Evolutionary conservation across 1,140 invertebrate species (phyloP).

Genomic region (Scaptomyza graminum): DNA sequence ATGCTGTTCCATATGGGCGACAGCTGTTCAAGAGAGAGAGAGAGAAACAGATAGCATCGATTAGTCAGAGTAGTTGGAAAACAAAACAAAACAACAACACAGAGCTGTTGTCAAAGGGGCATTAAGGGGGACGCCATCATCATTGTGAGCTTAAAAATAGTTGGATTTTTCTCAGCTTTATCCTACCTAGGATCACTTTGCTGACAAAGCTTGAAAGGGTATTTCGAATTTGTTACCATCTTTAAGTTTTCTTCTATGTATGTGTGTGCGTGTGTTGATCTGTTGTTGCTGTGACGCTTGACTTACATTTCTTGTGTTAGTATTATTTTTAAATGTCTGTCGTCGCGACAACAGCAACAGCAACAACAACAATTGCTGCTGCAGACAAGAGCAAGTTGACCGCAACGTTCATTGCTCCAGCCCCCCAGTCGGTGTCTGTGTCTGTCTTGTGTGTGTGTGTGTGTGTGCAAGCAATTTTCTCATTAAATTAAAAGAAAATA

Average conservation of each 20-base stretch:
- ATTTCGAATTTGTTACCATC: neutral
- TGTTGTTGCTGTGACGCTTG: conserved; percentile 60
- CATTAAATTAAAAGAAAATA: conserved; percentile 81
- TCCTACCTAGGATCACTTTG: too few species aligned
- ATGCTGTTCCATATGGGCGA: conserved; percentile 37
- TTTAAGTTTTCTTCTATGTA: conserved; percentile 8
- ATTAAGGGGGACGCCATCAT: too few species aligned
- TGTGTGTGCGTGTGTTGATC: conserved; percentile 8
- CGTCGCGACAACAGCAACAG: conserved; percentile 33
- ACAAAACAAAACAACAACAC: too few species aligned
- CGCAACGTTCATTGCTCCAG: conserved; percentile 77
- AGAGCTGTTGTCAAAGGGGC: too few species aligned
- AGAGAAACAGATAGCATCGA: neutral
- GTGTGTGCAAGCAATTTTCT: conserved; percentile 62
- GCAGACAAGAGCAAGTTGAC: conserved; percentile 68
- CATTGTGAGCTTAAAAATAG: too few species aligned
- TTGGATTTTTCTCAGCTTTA: too few species aligned
- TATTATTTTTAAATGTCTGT: conserved; percentile 79
- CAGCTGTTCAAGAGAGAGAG: conserved; percentile 30
- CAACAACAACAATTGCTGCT: conserved; percentile 25
- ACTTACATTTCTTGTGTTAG: conserved; percentile 74
- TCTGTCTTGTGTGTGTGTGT: neutral
- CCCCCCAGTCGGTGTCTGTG: conserved; percentile 30
- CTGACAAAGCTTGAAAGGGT: neutral
- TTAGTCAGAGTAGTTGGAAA: neutral